A percentile compares a stretch with the other conserved stretches of the same genome.
Conservation (phyloP, 2,797 vertebrate genomes). For the Rhinophrynus dorsalis region DNA sequence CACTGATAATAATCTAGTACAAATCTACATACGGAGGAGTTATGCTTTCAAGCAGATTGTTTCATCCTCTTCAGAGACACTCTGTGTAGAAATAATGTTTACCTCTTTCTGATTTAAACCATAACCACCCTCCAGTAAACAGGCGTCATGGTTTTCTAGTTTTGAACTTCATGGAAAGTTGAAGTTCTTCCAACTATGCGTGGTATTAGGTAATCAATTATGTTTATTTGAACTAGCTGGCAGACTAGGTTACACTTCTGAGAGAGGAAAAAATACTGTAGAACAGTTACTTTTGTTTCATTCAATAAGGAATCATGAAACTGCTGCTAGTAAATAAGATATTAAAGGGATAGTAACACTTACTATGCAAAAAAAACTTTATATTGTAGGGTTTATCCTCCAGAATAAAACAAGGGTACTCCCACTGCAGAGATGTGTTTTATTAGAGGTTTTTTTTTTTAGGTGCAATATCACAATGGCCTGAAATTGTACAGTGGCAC, state of each 20-base stretch:
- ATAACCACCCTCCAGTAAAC: slow-evolving; percentile 5
- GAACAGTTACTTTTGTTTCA: slow-evolving; percentile 1
- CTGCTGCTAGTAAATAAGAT: too few relatives aligned
- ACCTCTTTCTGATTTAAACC: slow-evolving; percentile 11
- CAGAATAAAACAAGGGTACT: too few relatives aligned
- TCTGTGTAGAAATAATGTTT: not conserved
- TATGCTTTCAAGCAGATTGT: slow-evolving; percentile 11
- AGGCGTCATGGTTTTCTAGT: not conserved
- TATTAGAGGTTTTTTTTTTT: too few relatives aligned
- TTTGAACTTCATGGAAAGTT: slow-evolving; percentile 24
- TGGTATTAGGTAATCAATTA: slow-evolving; percentile 23
- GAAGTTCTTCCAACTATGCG: slow-evolving; percentile 23
- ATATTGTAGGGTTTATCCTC: too few relatives aligned
- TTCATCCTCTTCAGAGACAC: not conserved
- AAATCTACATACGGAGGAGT: too few relatives aligned
- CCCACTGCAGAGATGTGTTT: too few relatives aligned
- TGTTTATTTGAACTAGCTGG: slow-evolving; percentile 32
- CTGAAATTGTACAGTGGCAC: too few relatives aligned
- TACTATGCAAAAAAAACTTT: too few relatives aligned
- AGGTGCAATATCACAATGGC: too few relatives aligned
- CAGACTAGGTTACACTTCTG: not conserved
- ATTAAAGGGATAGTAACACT: too few relatives aligned
- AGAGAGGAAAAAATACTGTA: slow-evolving; percentile 14
- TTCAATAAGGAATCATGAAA: not conserved
- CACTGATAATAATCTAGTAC: too few relatives aligned